phyloP scores from a whole-genome alignment of 2,113 vertebrate genomes.

The Etheostoma spectabile region DNA sequence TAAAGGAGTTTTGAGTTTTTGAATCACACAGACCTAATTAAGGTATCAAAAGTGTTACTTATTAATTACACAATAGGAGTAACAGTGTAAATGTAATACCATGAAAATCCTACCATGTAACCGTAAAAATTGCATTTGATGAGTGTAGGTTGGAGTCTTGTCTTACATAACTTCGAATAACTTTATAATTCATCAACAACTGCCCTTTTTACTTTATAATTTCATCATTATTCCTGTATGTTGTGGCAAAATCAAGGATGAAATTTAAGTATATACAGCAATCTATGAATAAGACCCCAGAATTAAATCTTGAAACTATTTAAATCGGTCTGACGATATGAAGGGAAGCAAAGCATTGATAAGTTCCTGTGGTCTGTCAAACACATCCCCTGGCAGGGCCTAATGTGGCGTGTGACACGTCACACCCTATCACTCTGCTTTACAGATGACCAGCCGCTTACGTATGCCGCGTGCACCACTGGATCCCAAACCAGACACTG shows the following conservation, averaged over 20 bases:
- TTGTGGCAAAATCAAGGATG: not conserved
- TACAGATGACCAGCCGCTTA: slow-evolving; percentile 76
- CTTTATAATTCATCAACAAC: not conserved
- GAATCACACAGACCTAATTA: not conserved
- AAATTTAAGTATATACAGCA: not conserved
- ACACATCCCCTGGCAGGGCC: slow-evolving; percentile 66
- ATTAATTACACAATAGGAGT: not conserved
- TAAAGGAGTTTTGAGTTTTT: not conserved
- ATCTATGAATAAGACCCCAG: slow-evolving; percentile 16
- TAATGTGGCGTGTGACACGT: slow-evolving; percentile 77
- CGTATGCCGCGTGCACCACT: slow-evolving; percentile 76
- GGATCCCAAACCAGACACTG: slow-evolving; percentile 81
- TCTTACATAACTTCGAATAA: not conserved
- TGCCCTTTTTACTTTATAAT: not conserved
- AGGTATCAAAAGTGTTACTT: not conserved
- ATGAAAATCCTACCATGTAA: not conserved
- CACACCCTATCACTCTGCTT: slow-evolving; percentile 78
- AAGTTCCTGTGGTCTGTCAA: slow-evolving; percentile 71
- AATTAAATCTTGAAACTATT: slow-evolving; percentile 22
- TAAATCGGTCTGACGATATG: slow-evolving; percentile 56
- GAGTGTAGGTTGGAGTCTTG: not conserved
- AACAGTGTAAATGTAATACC: not conserved
- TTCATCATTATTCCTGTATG: not conserved
- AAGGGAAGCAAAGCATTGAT: slow-evolving; percentile 38
- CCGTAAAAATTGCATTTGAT: not conserved